Percentiles rank a stretch among this genome's conserved stretches.
Conservation (phyloP, 2,113 vertebrate genomes). For the Telmatochromis bifrenatus region DNA sequence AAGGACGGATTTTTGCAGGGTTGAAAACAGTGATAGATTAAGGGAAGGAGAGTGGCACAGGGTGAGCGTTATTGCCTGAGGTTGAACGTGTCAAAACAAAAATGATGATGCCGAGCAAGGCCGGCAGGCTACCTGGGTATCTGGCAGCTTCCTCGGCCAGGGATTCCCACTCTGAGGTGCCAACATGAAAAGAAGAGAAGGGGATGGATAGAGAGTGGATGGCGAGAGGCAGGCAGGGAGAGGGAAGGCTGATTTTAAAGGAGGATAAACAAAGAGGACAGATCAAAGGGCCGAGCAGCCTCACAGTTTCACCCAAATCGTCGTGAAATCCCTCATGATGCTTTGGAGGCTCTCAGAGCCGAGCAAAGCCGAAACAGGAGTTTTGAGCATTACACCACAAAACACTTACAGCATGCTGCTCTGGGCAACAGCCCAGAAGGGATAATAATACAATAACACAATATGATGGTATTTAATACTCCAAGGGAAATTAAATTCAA, state of each 20-base stretch:
- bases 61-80: conserved; percentile 6
- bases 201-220: neutral
- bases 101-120: conserved; percentile 8
- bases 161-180: conserved; percentile 1
- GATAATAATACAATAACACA: neutral
- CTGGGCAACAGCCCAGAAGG: neutral
- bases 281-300: conserved; percentile 10
- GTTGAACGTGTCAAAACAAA: conserved; percentile 31
- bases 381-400: neutral
- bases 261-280: conserved; percentile 27
- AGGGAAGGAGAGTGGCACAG: neutral
- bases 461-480: neutral
- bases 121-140: neutral
- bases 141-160: conserved; percentile 6
- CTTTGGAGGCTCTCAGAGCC: neutral
- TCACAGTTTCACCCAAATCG: neutral
- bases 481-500: neutral
- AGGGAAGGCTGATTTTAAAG: conserved; percentile 1
- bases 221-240: neutral
- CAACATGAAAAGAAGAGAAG: neutral
- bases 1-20: neutral
- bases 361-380: neutral
- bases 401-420: neutral
- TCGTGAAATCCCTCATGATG: neutral
- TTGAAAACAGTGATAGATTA: conserved; percentile 24